Evolutionary conservation across 2,113 vertebrate genomes (phyloP).

Genomic region (Tonatia bakeri): DNA sequence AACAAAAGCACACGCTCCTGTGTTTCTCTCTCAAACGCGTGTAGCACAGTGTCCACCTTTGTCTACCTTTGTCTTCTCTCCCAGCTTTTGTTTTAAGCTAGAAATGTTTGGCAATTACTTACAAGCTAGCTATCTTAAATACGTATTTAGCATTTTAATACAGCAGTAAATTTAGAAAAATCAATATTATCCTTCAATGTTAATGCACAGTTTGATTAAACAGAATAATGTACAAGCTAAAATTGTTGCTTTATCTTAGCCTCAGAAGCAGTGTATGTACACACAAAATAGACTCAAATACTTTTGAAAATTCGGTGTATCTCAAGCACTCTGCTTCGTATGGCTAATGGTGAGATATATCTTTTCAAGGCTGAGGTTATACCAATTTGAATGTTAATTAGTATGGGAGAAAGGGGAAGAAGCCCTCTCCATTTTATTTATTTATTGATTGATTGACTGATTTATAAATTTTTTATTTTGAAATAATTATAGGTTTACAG

Average conservation of each 20-base stretch:
- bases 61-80: neutral
- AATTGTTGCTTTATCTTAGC: neutral
- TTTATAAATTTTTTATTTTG: neutral
- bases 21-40: neutral
- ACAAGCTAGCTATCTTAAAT: neutral
- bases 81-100: neutral
- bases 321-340: neutral
- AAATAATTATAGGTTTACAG: neutral
- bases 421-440: neutral
- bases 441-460: no score
- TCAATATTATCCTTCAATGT: neutral
- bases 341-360: neutral
- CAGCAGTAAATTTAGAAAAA: neutral
- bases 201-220: neutral
- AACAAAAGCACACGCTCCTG: neutral
- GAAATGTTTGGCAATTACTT: neutral
- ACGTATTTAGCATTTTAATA: neutral
- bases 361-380: neutral
- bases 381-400: neutral
- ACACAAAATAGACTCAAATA: neutral
- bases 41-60: neutral
- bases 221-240: neutral
- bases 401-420: neutral
- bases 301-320: conserved; percentile 20
- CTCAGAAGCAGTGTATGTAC: neutral